A percentile compares a stretch with the other conserved stretches of the same genome.
Evolutionary conservation across 2,888 invertebrate genomes (phyloP).

Genomic region (Cephus nigrinus): DNA sequence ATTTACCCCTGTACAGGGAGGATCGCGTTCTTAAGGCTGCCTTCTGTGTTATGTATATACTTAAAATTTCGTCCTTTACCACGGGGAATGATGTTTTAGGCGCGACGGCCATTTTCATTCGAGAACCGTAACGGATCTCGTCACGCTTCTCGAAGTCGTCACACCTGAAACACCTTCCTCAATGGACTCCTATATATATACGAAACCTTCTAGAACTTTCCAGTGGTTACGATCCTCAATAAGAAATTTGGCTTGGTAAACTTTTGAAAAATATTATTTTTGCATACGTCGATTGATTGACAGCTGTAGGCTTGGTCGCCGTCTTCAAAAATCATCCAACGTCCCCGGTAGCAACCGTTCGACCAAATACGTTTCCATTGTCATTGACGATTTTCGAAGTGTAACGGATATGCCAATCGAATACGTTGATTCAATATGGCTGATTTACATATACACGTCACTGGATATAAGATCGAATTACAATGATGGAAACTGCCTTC

Average conservation of each 20-base stretch:
- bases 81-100: constrained; percentile 19
- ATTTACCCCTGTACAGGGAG: constrained; percentile 13
- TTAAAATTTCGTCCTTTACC: constrained; percentile 19
- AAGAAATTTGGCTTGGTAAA: constrained; percentile 27
- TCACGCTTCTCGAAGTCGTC: constrained; percentile 4
- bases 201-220: neutral
- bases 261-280: constrained; percentile 58
- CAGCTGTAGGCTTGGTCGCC: neutral
- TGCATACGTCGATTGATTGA: constrained; percentile 35
- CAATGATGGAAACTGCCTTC: neutral
- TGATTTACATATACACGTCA: neutral
- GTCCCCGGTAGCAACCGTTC: neutral
- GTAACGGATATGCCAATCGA: neutral
- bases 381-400: neutral
- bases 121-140: constrained; percentile 39
- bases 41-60: constrained; percentile 7
- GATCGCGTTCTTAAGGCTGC: neutral
- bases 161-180: constrained; percentile 5
- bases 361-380: neutral
- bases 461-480: neutral
- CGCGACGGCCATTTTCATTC: constrained; percentile 20
- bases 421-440: neutral
- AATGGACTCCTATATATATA: neutral
- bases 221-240: neutral
- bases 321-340: neutral